These are phyloP conservation scores for Psilopsiagon aymara DNA, from an alignment of 2,113 vertebrate species.

Conservation along the genomic window DNA sequence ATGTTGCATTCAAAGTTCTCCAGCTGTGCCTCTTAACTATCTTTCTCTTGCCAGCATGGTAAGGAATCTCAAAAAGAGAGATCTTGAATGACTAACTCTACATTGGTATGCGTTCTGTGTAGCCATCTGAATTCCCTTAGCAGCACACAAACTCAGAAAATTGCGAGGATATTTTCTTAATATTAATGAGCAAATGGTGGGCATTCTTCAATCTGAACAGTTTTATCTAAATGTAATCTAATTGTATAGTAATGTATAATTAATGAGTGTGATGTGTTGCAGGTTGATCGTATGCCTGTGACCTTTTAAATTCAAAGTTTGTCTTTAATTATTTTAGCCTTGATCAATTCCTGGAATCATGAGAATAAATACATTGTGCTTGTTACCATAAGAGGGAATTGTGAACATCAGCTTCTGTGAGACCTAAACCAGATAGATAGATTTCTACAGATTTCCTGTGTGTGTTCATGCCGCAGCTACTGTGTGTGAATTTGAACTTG, in stretches of 20 bases:
- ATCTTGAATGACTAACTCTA: not conserved
- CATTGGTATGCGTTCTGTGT: not conserved
- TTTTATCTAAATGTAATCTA: conserved; percentile 43
- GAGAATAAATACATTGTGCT: conserved; percentile 12
- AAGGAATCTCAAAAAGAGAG: conserved; percentile 1
- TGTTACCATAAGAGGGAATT: not conserved
- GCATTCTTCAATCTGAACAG: conserved; percentile 17
- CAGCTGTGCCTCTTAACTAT: conserved; percentile 42
- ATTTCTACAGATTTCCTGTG: conserved; percentile 5
- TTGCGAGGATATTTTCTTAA: conserved; percentile 28
- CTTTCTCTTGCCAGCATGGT: not conserved
- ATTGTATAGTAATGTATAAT: conserved; percentile 28
- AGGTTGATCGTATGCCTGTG: conserved; percentile 11
- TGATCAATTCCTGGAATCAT: conserved; percentile 1
- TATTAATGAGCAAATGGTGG: conserved; percentile 2
- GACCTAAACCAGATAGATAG: not conserved
- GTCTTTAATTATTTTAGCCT: conserved; percentile 7
- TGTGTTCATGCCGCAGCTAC: not conserved
- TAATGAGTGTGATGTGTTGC: conserved; percentile 11
- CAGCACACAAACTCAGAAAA: conserved; percentile 15
- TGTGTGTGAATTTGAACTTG: not conserved
- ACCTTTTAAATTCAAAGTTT: conserved; percentile 15
- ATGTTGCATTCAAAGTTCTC: conserved; percentile 52
- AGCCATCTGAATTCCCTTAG: conserved; percentile 16
- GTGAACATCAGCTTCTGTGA: not conserved